These are phyloP conservation scores for Camponotus pennsylvanicus DNA, from an alignment of 1,140 invertebrate species.

Conservation along the genomic window DNA sequence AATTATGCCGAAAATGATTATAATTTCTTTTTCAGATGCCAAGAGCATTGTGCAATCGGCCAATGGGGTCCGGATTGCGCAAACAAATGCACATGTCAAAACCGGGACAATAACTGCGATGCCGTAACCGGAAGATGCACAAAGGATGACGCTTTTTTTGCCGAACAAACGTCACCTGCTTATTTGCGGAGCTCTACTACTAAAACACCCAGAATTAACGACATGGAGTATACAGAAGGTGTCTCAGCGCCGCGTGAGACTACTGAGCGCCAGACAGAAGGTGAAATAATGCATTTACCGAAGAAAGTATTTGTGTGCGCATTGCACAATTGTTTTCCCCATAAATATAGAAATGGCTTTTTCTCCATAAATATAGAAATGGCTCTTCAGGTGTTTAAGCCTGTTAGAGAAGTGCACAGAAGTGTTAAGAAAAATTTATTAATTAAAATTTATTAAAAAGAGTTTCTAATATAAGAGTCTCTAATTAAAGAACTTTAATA, in stretches of 20 bases:
- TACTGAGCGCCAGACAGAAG: conserved; percentile 27
- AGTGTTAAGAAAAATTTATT: background rate
- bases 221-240: background rate
- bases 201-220: conserved; percentile 25
- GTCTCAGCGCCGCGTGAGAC: background rate
- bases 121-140: conserved; percentile 78
- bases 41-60: conserved; percentile 76
- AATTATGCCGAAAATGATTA: background rate
- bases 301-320: background rate
- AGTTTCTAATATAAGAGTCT: too few species aligned
- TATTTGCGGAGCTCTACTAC: conserved; percentile 46
- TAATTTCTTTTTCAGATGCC: conserved; percentile 74
- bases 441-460: background rate
- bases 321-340: background rate
- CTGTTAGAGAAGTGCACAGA: background rate
- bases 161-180: background rate
- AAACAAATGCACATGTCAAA: conserved; percentile 74
- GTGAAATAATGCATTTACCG: conserved; percentile 28
- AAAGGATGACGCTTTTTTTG: conserved; percentile 23
- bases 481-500: background rate
- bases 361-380: conserved; percentile 1
- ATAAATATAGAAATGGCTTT: conserved; percentile 1
- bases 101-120: conserved; percentile 70
- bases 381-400: background rate
- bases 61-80: conserved; percentile 78